Evolutionary conservation across 53 echinoderm and acorn worm species (phyloP).

Genomic region (Mesocentrotus franciscanus): DNA sequence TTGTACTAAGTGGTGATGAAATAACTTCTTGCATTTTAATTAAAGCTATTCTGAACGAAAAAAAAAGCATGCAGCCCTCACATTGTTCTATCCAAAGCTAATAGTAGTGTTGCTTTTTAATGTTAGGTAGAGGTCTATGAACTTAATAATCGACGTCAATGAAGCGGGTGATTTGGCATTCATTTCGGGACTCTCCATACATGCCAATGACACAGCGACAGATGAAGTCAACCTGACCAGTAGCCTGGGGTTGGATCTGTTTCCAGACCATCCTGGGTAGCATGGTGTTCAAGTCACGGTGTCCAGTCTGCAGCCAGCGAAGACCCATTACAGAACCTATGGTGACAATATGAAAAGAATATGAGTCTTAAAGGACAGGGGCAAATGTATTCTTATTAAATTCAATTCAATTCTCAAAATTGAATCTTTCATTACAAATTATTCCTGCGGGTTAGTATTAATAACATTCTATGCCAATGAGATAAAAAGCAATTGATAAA

Average conservation of each 20-base stretch:
- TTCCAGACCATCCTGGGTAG: conserved; percentile 68
- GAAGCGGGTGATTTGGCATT: conserved; percentile 70
- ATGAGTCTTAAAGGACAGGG: background rate
- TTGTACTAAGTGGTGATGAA: background rate
- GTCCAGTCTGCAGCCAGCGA: conserved; percentile 69
- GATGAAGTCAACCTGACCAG: conserved; percentile 62
- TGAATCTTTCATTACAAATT: background rate
- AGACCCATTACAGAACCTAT: too few species aligned
- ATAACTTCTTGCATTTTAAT: background rate
- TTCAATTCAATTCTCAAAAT: background rate
- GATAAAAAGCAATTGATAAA: background rate
- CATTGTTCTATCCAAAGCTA: background rate
- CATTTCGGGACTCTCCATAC: conserved; percentile 67
- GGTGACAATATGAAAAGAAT: background rate
- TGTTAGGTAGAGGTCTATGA: background rate
- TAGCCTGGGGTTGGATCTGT: conserved; percentile 63
- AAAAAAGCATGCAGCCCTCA: background rate
- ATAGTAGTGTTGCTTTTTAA: background rate
- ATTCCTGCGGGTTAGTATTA: background rate
- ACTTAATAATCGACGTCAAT: background rate
- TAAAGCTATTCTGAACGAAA: background rate
- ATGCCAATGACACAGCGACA: conserved; percentile 73
- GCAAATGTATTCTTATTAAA: background rate
- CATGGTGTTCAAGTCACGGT: conserved; percentile 66
- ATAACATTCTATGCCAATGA: too few species aligned